These are phyloP conservation scores for Triplophysa siluroides DNA, from an alignment of 2,113 vertebrate species.

Conservation along the genomic window DNA sequence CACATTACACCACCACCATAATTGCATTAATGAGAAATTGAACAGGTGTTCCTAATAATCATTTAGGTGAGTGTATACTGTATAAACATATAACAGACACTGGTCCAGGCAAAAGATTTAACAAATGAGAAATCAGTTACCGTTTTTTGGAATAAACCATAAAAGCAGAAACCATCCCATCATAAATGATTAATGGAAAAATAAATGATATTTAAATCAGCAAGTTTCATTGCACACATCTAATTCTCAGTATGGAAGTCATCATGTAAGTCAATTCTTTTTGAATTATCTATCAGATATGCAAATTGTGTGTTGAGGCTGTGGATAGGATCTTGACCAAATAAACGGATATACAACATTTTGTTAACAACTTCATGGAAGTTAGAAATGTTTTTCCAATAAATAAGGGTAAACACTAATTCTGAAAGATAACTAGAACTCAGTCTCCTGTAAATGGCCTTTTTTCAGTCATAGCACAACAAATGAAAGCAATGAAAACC, in stretches of 20 bases:
- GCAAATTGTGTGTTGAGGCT: background rate
- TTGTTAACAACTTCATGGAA: conserved; percentile 97
- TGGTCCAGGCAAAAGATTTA: background rate
- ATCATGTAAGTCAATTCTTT: background rate
- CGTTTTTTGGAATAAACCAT: background rate
- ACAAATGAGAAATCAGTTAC: conserved; percentile 2
- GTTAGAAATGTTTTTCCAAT: conserved; percentile 81
- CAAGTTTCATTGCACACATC: background rate
- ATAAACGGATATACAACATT: conserved; percentile 81
- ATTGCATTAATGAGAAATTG: too few species aligned
- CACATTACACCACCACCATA: too few species aligned
- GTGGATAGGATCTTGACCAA: conserved; percentile 60
- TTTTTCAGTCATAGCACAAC: background rate
- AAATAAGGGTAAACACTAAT: conserved; percentile 73
- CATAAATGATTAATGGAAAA: background rate
- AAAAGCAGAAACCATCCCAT: background rate
- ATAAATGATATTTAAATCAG: conserved; percentile 58
- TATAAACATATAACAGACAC: background rate
- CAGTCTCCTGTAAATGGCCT: background rate
- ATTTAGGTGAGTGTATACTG: too few species aligned
- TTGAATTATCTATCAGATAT: background rate
- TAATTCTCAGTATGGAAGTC: background rate
- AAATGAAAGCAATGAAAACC: background rate
- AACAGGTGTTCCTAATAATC: too few species aligned
- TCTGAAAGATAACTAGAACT: conserved; percentile 65